Conservation (phyloP, 2,113 vertebrate genomes). For the Clinocottus analis region DNA sequence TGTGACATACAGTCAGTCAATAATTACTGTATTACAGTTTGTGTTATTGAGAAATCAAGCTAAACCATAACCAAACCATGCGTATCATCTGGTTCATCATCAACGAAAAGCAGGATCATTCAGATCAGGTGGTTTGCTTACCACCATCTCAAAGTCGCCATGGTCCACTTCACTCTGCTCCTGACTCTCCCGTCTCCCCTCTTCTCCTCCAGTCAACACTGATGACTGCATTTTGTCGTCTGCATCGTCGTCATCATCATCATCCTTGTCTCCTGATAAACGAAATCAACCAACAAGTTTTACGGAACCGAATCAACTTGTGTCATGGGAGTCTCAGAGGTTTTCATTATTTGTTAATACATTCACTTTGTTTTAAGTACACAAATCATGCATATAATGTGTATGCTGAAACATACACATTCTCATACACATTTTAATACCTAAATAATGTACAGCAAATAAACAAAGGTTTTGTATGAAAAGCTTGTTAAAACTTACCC, state of each 20-base stretch:
- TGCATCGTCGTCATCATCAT: slow-evolving; percentile 94
- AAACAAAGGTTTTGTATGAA: neutral
- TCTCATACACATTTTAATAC: too few relatives aligned
- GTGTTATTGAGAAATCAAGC: neutral
- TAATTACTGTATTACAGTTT: neutral
- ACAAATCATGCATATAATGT: neutral
- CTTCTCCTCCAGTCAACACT: slow-evolving; percentile 88
- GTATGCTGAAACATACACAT: too few relatives aligned
- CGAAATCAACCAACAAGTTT: neutral
- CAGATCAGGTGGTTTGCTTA: slow-evolving; percentile 75
- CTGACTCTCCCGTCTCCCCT: slow-evolving; percentile 93
- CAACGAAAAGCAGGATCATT: neutral
- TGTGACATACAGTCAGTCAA: neutral
- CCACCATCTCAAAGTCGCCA: slow-evolving; percentile 99
- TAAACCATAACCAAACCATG: neutral
- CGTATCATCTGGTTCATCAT: neutral
- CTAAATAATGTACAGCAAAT: neutral
- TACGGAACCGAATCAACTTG: neutral
- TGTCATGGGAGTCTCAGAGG: neutral
- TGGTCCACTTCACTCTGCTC: slow-evolving; percentile 97
- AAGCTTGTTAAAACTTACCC: slow-evolving; percentile 81
- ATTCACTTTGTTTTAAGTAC: neutral
- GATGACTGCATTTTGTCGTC: slow-evolving; percentile 97
- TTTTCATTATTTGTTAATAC: neutral
- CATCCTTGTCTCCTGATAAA: slow-evolving; percentile 95